phyloP scores from a whole-genome alignment of 92 coral and sea anemone species.

The Heteractis magnifica region DNA sequence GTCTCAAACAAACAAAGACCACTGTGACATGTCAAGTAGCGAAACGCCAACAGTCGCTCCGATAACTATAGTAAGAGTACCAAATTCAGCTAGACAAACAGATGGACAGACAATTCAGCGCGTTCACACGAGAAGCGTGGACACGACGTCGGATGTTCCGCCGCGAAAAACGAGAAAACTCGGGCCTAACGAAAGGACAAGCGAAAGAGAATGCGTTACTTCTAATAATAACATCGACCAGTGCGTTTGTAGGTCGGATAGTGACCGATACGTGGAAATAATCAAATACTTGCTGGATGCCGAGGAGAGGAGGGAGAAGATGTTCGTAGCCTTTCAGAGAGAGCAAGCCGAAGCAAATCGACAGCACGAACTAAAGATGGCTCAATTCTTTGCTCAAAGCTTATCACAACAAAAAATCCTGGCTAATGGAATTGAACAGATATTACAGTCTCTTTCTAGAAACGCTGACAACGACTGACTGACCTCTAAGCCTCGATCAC shows the following conservation, averaged over 20 bases:
- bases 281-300: conserved; percentile 33
- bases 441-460: neutral
- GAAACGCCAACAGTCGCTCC: neutral
- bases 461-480: neutral
- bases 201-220: neutral
- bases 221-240: neutral
- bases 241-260: neutral
- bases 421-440: conserved; percentile 5
- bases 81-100: neutral
- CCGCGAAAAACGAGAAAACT: neutral
- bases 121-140: neutral
- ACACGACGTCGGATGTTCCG: neutral
- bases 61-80: neutral
- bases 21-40: neutral
- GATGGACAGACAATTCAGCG: neutral
- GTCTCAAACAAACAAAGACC: neutral
- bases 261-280: conserved; percentile 15
- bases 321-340: conserved; percentile 28
- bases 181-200: neutral
- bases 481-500: neutral
- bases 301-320: conserved; percentile 27
- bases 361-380: conserved; percentile 41
- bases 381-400: conserved; percentile 36
- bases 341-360: conserved; percentile 50
- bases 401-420: conserved; percentile 25